phyloP scores from a whole-genome alignment of 2,888 invertebrate species.

The Pemphredon lugubris region DNA sequence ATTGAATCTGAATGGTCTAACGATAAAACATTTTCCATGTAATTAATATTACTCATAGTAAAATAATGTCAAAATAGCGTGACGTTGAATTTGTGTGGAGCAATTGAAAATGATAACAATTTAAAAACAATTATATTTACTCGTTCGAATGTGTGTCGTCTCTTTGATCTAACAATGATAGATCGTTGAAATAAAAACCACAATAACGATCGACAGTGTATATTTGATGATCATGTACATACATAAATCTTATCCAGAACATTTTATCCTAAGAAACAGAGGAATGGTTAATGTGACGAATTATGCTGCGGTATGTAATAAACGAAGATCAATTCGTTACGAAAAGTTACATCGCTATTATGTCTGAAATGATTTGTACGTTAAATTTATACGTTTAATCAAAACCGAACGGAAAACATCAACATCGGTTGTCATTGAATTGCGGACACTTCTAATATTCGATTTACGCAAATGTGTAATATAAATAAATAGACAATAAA shows the following conservation, averaged over 20 bases:
- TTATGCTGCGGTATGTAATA: not conserved
- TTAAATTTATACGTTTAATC: not conserved
- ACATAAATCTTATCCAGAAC: slow-evolving; percentile 17
- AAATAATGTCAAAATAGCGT: too few relatives aligned
- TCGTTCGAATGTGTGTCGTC: too few relatives aligned
- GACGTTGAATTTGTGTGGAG: too few relatives aligned
- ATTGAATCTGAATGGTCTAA: too few relatives aligned
- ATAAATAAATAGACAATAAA: too few relatives aligned
- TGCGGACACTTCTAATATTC: too few relatives aligned
- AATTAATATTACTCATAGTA: too few relatives aligned
- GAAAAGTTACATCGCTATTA: not conserved
- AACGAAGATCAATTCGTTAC: not conserved
- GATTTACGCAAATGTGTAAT: too few relatives aligned
- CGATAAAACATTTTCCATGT: too few relatives aligned
- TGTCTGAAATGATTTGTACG: not conserved
- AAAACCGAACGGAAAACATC: not conserved
- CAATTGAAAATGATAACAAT: too few relatives aligned
- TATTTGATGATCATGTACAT: slow-evolving; percentile 36
- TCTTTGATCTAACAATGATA: too few relatives aligned
- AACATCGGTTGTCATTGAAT: not conserved
- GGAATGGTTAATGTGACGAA: slow-evolving; percentile 10
- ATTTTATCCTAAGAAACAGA: slow-evolving; percentile 26
- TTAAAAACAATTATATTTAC: too few relatives aligned
- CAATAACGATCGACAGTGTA: slow-evolving; percentile 32
- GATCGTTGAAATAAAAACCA: slow-evolving; percentile 5